A percentile compares a stretch with the other conserved stretches of the same genome.
phyloP scores from a whole-genome alignment of 2,888 invertebrate species.

The Arenicola marina region DNA sequence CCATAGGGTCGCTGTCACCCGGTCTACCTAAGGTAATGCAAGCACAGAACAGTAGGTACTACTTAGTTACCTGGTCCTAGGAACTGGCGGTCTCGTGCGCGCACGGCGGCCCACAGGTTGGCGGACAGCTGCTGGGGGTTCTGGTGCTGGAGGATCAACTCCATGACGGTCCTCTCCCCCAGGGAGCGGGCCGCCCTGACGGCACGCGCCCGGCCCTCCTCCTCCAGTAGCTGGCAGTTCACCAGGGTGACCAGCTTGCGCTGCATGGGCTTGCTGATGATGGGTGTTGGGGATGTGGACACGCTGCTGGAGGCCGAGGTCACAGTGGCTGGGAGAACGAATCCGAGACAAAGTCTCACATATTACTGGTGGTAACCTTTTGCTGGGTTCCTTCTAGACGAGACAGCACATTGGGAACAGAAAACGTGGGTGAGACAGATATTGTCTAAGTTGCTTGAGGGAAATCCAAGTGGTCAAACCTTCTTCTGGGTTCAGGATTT shows the following conservation, averaged over 20 bases:
- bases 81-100: constrained; percentile 96
- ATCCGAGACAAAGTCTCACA: no score
- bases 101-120: constrained; percentile 95
- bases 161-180: constrained; percentile 91
- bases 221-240: constrained; percentile 89
- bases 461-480: no score
- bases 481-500: no score
- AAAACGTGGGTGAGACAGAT: no score
- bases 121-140: constrained; percentile 92
- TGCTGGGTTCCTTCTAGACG: no score
- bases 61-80: constrained; percentile 80
- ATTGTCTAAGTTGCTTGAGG: no score
- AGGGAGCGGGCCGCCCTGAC: constrained; percentile 81
- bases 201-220: constrained; percentile 69
- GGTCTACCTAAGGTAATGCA: no score
- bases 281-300: neutral
- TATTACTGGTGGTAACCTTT: no score
- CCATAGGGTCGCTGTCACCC: no score
- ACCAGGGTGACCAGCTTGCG: constrained; percentile 89
- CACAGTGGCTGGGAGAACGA: no score
- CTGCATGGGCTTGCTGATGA: constrained; percentile 90
- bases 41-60: neutral
- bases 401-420: no score
- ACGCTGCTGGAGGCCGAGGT: no score
- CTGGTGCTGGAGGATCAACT: constrained; percentile 91